Conservation (phyloP, 2,113 vertebrate species). For the Tursiops truncatus region DNA sequence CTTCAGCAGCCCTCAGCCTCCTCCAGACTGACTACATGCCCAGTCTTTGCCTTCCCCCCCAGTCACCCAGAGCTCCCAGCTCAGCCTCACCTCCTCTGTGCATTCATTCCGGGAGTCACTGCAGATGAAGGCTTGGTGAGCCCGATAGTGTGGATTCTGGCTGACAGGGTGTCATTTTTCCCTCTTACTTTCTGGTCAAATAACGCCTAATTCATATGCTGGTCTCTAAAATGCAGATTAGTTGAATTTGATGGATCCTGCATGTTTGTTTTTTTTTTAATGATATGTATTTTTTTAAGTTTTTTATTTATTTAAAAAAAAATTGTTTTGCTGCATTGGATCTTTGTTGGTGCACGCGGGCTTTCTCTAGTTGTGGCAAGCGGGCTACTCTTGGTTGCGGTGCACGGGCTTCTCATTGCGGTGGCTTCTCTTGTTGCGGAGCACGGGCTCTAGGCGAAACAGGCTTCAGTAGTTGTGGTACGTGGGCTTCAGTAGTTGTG, state of each 20-base stretch:
- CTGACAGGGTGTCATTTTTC: background rate
- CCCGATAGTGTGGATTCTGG: background rate
- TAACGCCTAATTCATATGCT: background rate
- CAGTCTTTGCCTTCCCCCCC: background rate
- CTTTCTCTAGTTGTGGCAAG: too few species aligned
- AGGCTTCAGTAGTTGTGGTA: too few species aligned
- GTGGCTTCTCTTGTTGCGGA: too few species aligned
- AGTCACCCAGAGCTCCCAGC: fast-evolving
- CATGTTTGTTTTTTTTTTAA: background rate
- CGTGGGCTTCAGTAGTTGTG: too few species aligned
- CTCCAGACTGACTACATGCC: background rate
- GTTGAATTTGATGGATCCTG: background rate
- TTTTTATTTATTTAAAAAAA: too few species aligned
- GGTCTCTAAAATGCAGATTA: background rate
- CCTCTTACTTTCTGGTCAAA: background rate
- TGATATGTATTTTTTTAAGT: too few species aligned
- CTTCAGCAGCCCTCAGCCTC: background rate
- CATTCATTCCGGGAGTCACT: background rate
- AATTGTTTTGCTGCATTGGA: too few species aligned
- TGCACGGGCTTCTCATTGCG: too few species aligned
- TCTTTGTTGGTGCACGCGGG: too few species aligned
- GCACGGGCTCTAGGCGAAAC: too few species aligned
- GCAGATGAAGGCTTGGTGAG: background rate
- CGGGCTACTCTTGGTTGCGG: too few species aligned
- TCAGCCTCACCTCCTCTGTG: background rate